Percentiles rank a stretch among this genome's conserved stretches.
phyloP scores from a whole-genome alignment of 1,140 invertebrate genomes.

The Euschistus heros region DNA sequence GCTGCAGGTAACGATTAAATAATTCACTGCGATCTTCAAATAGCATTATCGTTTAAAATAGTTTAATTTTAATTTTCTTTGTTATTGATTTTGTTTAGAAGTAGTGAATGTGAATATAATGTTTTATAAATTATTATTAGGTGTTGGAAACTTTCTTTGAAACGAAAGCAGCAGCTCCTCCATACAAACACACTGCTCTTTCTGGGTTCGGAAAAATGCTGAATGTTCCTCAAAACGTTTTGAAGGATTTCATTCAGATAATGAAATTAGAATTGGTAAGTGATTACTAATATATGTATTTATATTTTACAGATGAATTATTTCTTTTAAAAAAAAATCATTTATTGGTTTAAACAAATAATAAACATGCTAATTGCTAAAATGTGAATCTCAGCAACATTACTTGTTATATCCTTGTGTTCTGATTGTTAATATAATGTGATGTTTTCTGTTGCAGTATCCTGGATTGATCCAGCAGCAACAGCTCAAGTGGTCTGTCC shows the following conservation, averaged over 20 bases:
- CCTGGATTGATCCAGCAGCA: conserved; percentile 52
- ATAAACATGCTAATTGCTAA: background rate
- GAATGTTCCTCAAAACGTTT: conserved; percentile 58
- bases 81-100: too few species aligned
- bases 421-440: background rate
- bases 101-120: too few species aligned
- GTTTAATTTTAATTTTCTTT: too few species aligned
- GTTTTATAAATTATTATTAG: conserved; percentile 35
- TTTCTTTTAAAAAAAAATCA: too few species aligned
- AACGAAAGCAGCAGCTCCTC: conserved; percentile 67
- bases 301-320: background rate
- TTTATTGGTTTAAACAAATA: too few species aligned
- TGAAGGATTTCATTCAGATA: conserved; percentile 85
- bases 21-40: background rate
- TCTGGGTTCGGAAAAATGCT: conserved; percentile 72
- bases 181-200: conserved; percentile 80
- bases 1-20: conserved; percentile 46
- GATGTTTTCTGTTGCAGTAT: conserved; percentile 34
- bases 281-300: background rate
- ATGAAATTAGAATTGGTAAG: conserved; percentile 66
- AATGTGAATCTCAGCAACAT: background rate
- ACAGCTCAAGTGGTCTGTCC: conserved; percentile 70
- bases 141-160: conserved; percentile 89
- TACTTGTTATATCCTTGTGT: background rate
- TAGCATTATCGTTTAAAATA: background rate